Evolutionary conservation across 2,113 vertebrate species (phyloP), one percentile per base, ranked within the genome.

Genomic region (Nanorana parkeri): DNA sequence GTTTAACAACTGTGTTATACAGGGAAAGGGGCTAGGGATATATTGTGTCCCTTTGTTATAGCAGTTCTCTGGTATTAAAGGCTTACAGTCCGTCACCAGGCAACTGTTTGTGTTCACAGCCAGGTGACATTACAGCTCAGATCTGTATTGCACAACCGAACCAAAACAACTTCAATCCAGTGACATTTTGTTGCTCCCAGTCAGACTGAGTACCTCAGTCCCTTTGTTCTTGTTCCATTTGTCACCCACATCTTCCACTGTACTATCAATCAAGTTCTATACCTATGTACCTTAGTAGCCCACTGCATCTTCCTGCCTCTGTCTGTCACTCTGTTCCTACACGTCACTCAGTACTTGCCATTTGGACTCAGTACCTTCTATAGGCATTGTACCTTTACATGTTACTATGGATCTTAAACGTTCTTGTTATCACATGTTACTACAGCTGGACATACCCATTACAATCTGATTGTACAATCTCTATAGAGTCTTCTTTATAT

Each of bases 31-130:
- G 2, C 17, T 32, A 6, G 19, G 26, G 15, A 52, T n/a, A 73
- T 73, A 26, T 29, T 1, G 11, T 21, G 26, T 64, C 15, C 24
- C 3, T 15, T 26, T 64, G 24, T 21, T 23, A 21, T 24, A 13
- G 16, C 60, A 16, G 60, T 16, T 3, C 21, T 13, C 21, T 26
- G 60, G 21, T 17, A 17, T 54, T 71, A 20, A 60, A 26, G 71
- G 5, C 75, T 54, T 17, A 21, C 24, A 21, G 7, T 16, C 52
- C 67, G 63, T 78, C 32, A 64, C 47, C 63, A 78, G 47, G 63
- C 36, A 29, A 21, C 15, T 78, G 73, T 76, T 76, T 76, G 47
- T 77, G 61, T 23, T 29, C 20, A 41, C 24, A 36, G 17, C 52
- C 24, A 13, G 16, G 29, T 60, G 66, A 47, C 29, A n/a, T 79